Conservation (phyloP, 2,113 vertebrate species). For the Antennarius striatus region DNA sequence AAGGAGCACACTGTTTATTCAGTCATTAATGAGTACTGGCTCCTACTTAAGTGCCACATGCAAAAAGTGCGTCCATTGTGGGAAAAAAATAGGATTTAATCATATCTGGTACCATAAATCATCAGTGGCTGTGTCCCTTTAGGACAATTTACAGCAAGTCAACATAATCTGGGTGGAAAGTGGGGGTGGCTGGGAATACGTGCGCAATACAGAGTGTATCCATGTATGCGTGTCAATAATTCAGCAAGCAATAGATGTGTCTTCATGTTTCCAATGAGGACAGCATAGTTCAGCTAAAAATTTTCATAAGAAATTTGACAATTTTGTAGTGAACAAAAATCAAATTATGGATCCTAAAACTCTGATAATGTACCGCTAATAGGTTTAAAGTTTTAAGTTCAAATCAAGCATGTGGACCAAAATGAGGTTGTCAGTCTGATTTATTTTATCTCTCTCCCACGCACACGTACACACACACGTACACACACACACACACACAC, state of each 20-base stretch:
- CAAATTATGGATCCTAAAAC: background rate
- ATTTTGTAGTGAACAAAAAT: background rate
- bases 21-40: constrained; percentile 57
- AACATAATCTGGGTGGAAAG: constrained; percentile 42
- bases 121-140: constrained; percentile 60
- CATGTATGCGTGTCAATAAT: constrained; percentile 39
- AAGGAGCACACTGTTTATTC: constrained; percentile 38
- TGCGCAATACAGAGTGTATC: constrained; percentile 31
- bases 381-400: constrained; percentile 39
- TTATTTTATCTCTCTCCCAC: constrained; percentile 26
- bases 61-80: constrained; percentile 56
- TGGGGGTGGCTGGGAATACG: constrained; percentile 22
- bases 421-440: constrained; percentile 53
- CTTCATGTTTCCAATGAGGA: constrained; percentile 20
- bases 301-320: too few species aligned
- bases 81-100: constrained; percentile 62
- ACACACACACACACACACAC: constrained; percentile 14
- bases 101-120: constrained; percentile 64
- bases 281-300: background rate
- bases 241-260: background rate
- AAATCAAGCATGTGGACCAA: constrained; percentile 27
- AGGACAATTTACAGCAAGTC: constrained; percentile 61
- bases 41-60: constrained; percentile 52
- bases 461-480: constrained; percentile 11
- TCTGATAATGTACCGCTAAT: constrained; percentile 53